These are phyloP conservation scores for Dendroctonus valens DNA, from an alignment of 1,140 invertebrate genomes.

Conservation along the genomic window DNA sequence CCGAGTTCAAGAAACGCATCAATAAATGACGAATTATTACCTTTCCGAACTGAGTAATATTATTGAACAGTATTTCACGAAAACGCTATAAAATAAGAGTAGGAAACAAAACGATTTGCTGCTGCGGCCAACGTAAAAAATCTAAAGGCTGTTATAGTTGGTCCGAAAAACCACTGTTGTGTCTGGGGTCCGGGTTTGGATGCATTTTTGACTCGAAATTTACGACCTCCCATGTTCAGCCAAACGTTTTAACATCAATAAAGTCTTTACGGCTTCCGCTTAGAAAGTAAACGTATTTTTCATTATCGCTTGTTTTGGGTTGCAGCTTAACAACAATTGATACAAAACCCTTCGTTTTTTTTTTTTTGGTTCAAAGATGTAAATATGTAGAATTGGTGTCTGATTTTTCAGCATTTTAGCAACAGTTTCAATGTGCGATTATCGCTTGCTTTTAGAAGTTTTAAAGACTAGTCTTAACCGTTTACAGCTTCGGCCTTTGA, in stretches of 20 bases:
- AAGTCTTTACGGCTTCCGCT: slow-evolving; percentile 11
- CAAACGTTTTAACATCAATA: slow-evolving; percentile 9
- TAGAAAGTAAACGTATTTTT: slow-evolving; percentile 5
- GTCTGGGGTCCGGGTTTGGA: slow-evolving; percentile 10
- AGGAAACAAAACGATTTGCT: slow-evolving; percentile 18
- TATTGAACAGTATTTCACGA: slow-evolving; percentile 20
- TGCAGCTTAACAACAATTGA: neutral
- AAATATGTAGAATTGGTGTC: too few species aligned
- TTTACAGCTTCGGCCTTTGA: too few species aligned
- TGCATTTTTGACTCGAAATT: slow-evolving; percentile 1
- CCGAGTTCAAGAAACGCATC: slow-evolving; percentile 14
- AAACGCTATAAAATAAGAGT: slow-evolving; percentile 10
- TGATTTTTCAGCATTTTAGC: too few species aligned
- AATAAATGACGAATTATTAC: slow-evolving; percentile 12
- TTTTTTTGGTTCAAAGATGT: too few species aligned
- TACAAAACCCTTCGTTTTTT: too few species aligned
- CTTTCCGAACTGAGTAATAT: slow-evolving; percentile 3
- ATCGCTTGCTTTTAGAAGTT: too few species aligned
- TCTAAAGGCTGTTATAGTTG: slow-evolving; percentile 9
- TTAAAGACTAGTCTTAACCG: too few species aligned
- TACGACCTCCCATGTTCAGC: slow-evolving; percentile 8
- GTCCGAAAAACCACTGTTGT: slow-evolving; percentile 9
- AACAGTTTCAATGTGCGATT: too few species aligned
- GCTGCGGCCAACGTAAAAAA: slow-evolving; percentile 11
- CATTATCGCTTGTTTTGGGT: slow-evolving; percentile 5